Conservation (phyloP, 2,797 vertebrate species). For the Fistularia commersonii region DNA sequence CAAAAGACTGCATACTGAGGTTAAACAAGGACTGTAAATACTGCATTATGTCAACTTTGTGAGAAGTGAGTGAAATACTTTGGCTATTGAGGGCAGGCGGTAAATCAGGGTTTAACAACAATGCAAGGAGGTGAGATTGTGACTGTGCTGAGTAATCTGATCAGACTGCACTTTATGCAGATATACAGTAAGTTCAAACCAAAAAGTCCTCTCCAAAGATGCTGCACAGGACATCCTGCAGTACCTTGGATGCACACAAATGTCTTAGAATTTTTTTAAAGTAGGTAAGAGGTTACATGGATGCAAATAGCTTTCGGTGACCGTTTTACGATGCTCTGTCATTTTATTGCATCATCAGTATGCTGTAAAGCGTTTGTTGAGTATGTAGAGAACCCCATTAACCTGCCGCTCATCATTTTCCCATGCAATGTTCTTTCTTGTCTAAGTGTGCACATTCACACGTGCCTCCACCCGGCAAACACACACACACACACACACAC, state of each 20-base stretch:
- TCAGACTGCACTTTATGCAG: constrained; percentile 15
- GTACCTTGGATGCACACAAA: too few relatives aligned
- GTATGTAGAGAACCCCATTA: constrained; percentile 7
- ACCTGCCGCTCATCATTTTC: constrained; percentile 12
- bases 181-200: constrained; percentile 32
- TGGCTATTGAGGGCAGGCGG: neutral
- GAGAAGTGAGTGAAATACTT: neutral
- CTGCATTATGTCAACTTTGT: neutral
- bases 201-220: neutral
- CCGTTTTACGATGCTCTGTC: neutral
- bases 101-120: constrained; percentile 8
- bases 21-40: too few relatives aligned
- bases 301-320: neutral
- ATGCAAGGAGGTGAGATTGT: neutral
- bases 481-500: too few relatives aligned
- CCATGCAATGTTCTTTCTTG: neutral
- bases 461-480: too few relatives aligned
- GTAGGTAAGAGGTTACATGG: neutral
- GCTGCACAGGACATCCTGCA: too few relatives aligned
- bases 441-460: neutral
- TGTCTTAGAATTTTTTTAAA: too few relatives aligned
- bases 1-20: too few relatives aligned
- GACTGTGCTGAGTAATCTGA: constrained; percentile 31
- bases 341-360: constrained; percentile 5
- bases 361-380: neutral